Conservation (phyloP, 2,113 vertebrate genomes). For the Colossoma macropomum region DNA sequence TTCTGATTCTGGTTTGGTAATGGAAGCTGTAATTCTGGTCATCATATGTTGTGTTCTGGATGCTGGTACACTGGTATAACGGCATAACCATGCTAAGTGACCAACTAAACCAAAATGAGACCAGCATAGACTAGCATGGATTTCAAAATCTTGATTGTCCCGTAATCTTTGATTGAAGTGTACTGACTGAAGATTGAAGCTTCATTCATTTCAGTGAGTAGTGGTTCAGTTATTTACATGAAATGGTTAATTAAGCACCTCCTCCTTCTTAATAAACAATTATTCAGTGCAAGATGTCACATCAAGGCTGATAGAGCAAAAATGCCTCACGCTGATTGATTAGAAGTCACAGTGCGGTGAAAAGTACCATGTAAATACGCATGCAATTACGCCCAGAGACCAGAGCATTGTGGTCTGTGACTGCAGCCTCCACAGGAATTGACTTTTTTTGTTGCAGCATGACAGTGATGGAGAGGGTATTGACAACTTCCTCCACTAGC, state of each 20-base stretch:
- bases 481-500: constrained; percentile 52
- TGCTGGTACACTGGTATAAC: too few relatives aligned
- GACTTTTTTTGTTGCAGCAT: constrained; percentile 35
- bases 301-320: neutral
- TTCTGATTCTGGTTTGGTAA: too few relatives aligned
- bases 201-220: too few relatives aligned
- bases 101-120: too few relatives aligned
- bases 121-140: too few relatives aligned
- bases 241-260: neutral
- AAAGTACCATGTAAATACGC: neutral
- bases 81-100: too few relatives aligned
- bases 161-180: too few relatives aligned
- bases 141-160: too few relatives aligned
- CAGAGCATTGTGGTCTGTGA: constrained; percentile 40
- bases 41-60: too few relatives aligned
- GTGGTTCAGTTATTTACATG: neutral
- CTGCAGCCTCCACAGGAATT: constrained; percentile 35
- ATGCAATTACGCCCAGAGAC: constrained; percentile 1
- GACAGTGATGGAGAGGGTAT: constrained; percentile 61
- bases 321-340: constrained; percentile 13
- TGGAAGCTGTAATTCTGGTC: too few relatives aligned
- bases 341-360: neutral
- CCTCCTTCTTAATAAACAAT: neutral
- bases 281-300: neutral
- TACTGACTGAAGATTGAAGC: too few relatives aligned